Evolutionary conservation across 1,140 invertebrate species (phyloP).

Genomic region (Probaryconus sp.): DNA sequence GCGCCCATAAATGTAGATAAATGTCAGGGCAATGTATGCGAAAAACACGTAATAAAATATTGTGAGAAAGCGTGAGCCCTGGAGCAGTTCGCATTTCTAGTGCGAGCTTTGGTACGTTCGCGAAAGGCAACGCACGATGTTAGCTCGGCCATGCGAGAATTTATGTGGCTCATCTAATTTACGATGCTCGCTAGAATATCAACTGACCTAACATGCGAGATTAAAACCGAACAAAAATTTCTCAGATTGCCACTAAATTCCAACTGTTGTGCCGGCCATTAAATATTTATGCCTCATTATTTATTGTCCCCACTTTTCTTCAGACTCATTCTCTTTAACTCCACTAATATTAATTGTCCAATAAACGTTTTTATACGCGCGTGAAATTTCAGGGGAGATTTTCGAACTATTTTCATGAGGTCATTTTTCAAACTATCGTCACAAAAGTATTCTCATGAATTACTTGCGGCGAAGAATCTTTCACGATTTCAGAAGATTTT

Average conservation of each 20-base stretch:
- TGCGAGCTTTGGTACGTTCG: slow-evolving; percentile 18
- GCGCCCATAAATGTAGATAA: slow-evolving; percentile 31
- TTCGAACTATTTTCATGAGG: too few species aligned
- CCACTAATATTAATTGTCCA: too few species aligned
- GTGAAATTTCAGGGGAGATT: too few species aligned
- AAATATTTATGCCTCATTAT: neutral
- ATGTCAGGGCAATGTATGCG: slow-evolving; percentile 14
- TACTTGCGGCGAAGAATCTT: too few species aligned
- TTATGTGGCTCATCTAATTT: slow-evolving; percentile 56
- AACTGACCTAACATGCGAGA: slow-evolving; percentile 43
- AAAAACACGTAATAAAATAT: slow-evolving; percentile 45
- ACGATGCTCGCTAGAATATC: slow-evolving; percentile 41
- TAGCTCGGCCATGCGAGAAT: slow-evolving; percentile 34
- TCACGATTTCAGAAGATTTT: too few species aligned
- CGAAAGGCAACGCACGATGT: slow-evolving; percentile 47
- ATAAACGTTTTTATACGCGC: too few species aligned
- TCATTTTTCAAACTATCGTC: too few species aligned
- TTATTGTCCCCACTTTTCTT: too few species aligned
- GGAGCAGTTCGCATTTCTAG: slow-evolving; percentile 13
- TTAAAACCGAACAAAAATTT: slow-evolving; percentile 13
- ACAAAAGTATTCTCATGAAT: too few species aligned
- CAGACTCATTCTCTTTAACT: too few species aligned
- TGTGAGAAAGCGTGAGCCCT: slow-evolving; percentile 41
- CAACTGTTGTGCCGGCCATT: slow-evolving; percentile 8
- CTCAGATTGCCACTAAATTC: slow-evolving; percentile 18